Conservation (phyloP, 2,888 invertebrate genomes). For the Notodonta dromedarius region DNA sequence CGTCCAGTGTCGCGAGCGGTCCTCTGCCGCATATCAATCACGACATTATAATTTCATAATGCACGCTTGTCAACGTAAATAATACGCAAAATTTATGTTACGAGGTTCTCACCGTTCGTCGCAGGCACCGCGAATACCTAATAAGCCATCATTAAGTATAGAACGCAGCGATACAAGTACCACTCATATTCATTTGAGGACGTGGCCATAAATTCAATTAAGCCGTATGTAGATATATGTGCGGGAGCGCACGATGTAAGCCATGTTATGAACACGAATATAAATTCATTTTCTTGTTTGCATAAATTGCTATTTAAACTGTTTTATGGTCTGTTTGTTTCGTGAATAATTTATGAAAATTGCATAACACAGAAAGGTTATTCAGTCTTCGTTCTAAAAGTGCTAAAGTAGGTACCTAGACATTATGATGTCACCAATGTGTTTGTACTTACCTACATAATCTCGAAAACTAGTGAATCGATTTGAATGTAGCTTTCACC, state of each 20-base stretch:
- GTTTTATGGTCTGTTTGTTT: slow-evolving; percentile 60
- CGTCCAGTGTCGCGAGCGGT: slow-evolving; percentile 58
- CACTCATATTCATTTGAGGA: slow-evolving; percentile 79
- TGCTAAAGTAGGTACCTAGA: too few relatives aligned
- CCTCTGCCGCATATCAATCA: slow-evolving; percentile 71
- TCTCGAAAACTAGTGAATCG: too few relatives aligned
- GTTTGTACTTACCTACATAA: too few relatives aligned
- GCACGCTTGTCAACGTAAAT: slow-evolving; percentile 81
- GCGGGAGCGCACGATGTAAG: slow-evolving; percentile 55
- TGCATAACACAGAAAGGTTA: slow-evolving; percentile 11
- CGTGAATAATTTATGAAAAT: slow-evolving; percentile 44
- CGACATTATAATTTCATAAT: slow-evolving; percentile 82
- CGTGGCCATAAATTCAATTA: slow-evolving; percentile 82
- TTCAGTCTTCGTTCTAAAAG: neutral
- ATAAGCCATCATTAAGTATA: slow-evolving; percentile 62
- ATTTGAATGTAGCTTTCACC: too few relatives aligned
- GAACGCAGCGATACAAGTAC: slow-evolving; percentile 53
- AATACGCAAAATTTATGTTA: slow-evolving; percentile 85
- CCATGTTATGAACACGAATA: slow-evolving; percentile 63
- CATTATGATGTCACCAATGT: too few relatives aligned
- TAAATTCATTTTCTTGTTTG: slow-evolving; percentile 68
- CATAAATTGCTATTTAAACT: slow-evolving; percentile 65
- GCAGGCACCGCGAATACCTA: slow-evolving; percentile 73
- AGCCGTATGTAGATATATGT: slow-evolving; percentile 55
- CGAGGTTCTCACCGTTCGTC: slow-evolving; percentile 80